Evolutionary conservation across 2,888 invertebrate genomes (phyloP).

Genomic region (Leptinotarsa rubiginosa): DNA sequence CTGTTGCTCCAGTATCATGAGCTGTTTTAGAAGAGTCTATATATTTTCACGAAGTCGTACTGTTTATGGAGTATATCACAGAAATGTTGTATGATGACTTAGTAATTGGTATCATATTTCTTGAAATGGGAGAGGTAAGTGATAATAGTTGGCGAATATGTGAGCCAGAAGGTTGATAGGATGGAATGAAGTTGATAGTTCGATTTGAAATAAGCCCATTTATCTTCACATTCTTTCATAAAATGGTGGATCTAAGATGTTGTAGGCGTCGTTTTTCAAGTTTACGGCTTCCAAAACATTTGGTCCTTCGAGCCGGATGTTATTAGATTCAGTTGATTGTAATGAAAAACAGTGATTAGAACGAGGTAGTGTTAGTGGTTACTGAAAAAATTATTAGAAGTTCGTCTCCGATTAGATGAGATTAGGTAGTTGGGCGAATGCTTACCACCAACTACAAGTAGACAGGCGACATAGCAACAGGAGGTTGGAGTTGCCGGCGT

Average conservation of each 20-base stretch:
- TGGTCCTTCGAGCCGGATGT: too few relatives aligned
- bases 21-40: conserved; percentile 1
- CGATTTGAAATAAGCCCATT: conserved; percentile 14
- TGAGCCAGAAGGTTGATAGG: conserved; percentile 16
- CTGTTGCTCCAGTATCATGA: background rate
- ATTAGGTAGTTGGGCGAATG: too few relatives aligned
- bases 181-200: background rate
- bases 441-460: too few relatives aligned
- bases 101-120: background rate
- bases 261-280: too few relatives aligned
- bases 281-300: too few relatives aligned
- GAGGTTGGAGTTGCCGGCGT: too few relatives aligned
- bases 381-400: too few relatives aligned
- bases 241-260: background rate
- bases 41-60: conserved; percentile 1
- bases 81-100: conserved; percentile 5
- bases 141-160: conserved; percentile 6
- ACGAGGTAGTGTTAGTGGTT: too few relatives aligned
- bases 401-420: too few relatives aligned
- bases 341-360: too few relatives aligned
- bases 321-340: too few relatives aligned
- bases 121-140: conserved; percentile 15
- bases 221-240: conserved; percentile 21
- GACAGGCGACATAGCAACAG: too few relatives aligned
- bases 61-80: conserved; percentile 1